These are phyloP conservation scores for Malacosoma neustria DNA, from an alignment of 2,888 invertebrate genomes.

Conservation along the genomic window DNA sequence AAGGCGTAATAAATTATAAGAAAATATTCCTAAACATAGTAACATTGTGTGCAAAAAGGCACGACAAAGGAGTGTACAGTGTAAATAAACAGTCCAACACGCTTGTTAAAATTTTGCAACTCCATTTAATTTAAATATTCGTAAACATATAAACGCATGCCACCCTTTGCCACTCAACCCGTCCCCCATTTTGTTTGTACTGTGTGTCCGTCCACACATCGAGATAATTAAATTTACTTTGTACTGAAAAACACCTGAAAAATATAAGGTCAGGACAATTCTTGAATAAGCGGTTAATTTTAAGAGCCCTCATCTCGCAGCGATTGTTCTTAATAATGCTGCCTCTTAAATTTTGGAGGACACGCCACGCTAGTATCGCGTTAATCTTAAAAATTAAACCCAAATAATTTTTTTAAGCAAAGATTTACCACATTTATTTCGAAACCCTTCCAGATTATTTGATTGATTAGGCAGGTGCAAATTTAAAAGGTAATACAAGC, in stretches of 20 bases:
- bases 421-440: neutral
- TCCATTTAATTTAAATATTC: neutral
- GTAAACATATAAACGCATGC: neutral
- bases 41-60: neutral
- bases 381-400: conserved; percentile 4
- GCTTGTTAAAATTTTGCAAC: neutral
- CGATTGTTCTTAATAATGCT: neutral
- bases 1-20: no score
- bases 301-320: conserved; percentile 12
- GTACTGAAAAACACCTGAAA: conserved; percentile 2
- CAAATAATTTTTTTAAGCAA: neutral
- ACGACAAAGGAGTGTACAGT: neutral
- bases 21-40: no score
- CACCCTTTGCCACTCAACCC: conserved; percentile 5
- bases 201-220: conserved; percentile 11
- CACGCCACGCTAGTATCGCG: neutral
- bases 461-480: neutral
- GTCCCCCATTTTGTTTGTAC: conserved; percentile 9
- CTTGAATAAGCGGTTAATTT: conserved; percentile 5
- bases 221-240: conserved; percentile 24
- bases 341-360: neutral
- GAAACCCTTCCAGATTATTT: neutral
- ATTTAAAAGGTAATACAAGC: neutral
- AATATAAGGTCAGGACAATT: neutral
- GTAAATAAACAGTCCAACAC: neutral